phyloP scores from a whole-genome alignment of 2,113 vertebrate genomes.

The Archilochus colubris region DNA sequence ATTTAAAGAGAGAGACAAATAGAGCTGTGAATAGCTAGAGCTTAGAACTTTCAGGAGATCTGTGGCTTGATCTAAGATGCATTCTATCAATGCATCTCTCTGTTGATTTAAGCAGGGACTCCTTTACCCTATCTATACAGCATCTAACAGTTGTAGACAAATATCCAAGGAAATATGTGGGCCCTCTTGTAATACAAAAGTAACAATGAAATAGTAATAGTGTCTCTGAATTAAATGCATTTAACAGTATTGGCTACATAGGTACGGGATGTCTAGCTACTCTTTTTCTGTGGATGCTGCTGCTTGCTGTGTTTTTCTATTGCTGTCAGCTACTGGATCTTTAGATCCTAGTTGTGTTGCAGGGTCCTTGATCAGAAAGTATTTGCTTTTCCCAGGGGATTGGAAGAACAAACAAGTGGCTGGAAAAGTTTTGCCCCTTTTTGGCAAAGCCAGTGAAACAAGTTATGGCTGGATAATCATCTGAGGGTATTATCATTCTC shows the following conservation, averaged over 20 bases:
- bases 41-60: not conserved
- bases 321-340: not conserved
- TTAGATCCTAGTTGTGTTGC: not conserved
- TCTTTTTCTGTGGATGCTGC: not conserved
- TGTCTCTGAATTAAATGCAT: not conserved
- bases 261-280: not conserved
- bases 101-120: slow-evolving; percentile 10
- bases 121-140: not conserved
- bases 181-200: not conserved
- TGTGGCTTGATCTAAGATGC: not conserved
- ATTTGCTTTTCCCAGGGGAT: not conserved
- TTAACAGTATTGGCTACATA: not conserved
- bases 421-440: not conserved
- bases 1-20: not conserved
- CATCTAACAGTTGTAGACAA: not conserved
- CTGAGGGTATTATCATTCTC: not conserved
- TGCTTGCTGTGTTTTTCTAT: not conserved
- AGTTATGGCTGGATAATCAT: not conserved
- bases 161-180: not conserved
- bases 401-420: not conserved
- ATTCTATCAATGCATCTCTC: not conserved
- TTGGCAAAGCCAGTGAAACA: not conserved
- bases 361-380: not conserved
- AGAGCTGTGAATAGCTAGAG: not conserved
- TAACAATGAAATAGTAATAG: not conserved